Conservation (phyloP, 2,888 invertebrate genomes). For the Cordilura impudica region DNA sequence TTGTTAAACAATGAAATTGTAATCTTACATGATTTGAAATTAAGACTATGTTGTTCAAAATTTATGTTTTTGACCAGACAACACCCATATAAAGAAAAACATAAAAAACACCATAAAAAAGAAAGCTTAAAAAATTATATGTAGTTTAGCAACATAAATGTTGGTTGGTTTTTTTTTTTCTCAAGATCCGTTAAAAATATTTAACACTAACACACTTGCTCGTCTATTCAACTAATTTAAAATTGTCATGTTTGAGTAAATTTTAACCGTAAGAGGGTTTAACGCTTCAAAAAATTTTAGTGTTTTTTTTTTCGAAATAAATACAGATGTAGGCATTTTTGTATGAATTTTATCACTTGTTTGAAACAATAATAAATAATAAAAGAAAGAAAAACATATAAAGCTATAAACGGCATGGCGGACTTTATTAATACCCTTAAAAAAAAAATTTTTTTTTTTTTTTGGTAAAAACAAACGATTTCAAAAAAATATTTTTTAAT, state of each 20-base stretch:
- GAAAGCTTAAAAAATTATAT: slow-evolving; percentile 24
- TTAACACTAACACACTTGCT: neutral
- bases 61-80: slow-evolving; percentile 24
- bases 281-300: slow-evolving; percentile 27
- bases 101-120: neutral
- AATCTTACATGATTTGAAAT: neutral
- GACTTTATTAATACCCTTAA: no score
- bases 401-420: no score
- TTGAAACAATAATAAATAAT: neutral
- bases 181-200: slow-evolving; percentile 6
- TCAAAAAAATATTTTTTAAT: no score
- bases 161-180: neutral
- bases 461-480: no score
- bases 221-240: neutral
- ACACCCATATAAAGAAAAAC: slow-evolving; percentile 5
- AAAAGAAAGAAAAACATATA: neutral
- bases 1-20: neutral
- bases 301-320: neutral
- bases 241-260: slow-evolving; percentile 16
- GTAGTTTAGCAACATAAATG: neutral
- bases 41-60: neutral
- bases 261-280: slow-evolving; percentile 15
- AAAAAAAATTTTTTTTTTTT: no score
- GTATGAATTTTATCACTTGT: slow-evolving; percentile 10
- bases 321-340: slow-evolving; percentile 7